Base-by-base conservation (phyloP, 2,888 invertebrate species). In the Campoletis raptor region DNA sequence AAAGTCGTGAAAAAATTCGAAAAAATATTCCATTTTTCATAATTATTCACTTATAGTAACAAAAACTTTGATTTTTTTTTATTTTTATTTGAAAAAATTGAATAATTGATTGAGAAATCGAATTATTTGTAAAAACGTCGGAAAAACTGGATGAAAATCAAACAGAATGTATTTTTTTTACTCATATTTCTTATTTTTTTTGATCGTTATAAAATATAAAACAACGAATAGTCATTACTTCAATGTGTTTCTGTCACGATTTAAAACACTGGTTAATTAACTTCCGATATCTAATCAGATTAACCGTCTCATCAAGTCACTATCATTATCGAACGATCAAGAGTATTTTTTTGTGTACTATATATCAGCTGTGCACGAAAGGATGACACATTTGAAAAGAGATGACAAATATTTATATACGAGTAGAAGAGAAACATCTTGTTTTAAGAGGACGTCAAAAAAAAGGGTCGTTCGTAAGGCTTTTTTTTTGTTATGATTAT, bases 381-480 rank as follows among this genome's bases (percentile, higher is more conserved):
- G 30, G 36, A 61, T 52, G 70, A 30, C 30, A 30, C 30, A 30
- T 30, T 30, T 30, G 30, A 70, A 48, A 30, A 64, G 80, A 81
- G 83, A 86, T 86, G 83, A 73, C 83, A 57, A 76, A 83, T 83
- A 86, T 83, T 81, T 81, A 81, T 83, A 77, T 67, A 67, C 52
- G 40, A 15, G 18, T 24, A 24, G 10, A 6, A 45, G 9, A 69
- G 21, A 45, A 42, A 48, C 15, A 15, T 48, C 15, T 73, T 45
- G 81, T 78, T 78, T 48, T 48, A 42, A 30, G 42, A 72, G 21
- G 15, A 54, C 48, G 66, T 21, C n/a, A 30, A 78, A 73, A 74
- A 78, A 74, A 78, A 52, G 57, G 36, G n/a, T 77, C 77, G 66
- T 69, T 18, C 72, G 30, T 30, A 2, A 45, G 48, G 73, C 57